Conservation (phyloP, 2,888 invertebrate genomes). For the Abrostola tripartita region DNA sequence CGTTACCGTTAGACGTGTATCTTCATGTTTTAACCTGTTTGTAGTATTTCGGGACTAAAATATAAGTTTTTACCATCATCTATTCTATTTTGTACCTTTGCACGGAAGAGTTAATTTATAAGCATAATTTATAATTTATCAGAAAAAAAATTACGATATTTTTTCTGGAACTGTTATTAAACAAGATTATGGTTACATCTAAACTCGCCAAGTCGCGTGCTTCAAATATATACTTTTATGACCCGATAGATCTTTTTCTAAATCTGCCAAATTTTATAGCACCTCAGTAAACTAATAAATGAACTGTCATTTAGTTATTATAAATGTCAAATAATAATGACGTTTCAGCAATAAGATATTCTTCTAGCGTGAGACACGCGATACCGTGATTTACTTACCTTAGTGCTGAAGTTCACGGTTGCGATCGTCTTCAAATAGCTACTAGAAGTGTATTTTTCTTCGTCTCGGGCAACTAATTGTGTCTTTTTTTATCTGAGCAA, state of each 20-base stretch:
- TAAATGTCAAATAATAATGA: background rate
- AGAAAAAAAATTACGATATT: too few species aligned
- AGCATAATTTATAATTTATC: too few species aligned
- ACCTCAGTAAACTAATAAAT: slow-evolving; percentile 29
- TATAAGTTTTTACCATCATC: too few species aligned
- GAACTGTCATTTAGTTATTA: slow-evolving; percentile 10
- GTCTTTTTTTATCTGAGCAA: too few species aligned
- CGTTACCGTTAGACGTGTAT: too few species aligned
- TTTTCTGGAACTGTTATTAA: too few species aligned
- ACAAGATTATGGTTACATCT: too few species aligned
- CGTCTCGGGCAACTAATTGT: too few species aligned
- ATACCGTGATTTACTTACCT: background rate
- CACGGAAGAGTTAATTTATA: too few species aligned
- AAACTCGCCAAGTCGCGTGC: background rate
- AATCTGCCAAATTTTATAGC: slow-evolving; percentile 15
- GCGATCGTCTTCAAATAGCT: background rate
- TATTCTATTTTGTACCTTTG: too few species aligned
- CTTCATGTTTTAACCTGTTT: too few species aligned
- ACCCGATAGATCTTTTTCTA: background rate
- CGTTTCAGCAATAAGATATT: background rate
- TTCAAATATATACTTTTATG: background rate
- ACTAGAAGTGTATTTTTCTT: background rate
- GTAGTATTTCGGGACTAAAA: too few species aligned
- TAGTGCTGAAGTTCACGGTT: background rate
- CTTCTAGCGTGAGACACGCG: slow-evolving; percentile 33